Percentiles rank a stretch among this genome's conserved stretches.
These are phyloP conservation scores for Vanessa tameamea DNA, from an alignment of 1,140 invertebrate genomes.

Conservation along the genomic window DNA sequence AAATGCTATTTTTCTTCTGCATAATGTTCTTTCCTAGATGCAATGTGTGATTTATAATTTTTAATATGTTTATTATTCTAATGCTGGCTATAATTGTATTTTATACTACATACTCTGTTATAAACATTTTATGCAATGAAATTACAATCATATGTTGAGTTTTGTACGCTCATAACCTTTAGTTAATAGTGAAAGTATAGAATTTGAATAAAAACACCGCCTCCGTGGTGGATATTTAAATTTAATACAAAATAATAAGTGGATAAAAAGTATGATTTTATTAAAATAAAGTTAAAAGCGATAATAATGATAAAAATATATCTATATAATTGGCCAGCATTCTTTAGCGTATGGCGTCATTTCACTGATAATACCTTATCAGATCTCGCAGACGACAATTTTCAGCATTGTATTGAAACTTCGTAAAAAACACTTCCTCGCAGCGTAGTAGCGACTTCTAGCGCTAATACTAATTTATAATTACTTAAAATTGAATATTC, in stretches of 20 bases:
- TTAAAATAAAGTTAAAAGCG: neutral
- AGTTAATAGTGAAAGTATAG: too few relatives aligned
- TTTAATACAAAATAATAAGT: too few relatives aligned
- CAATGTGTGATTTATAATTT: neutral
- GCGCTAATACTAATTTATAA: too few relatives aligned
- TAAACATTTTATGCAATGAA: neutral
- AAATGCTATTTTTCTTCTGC: neutral
- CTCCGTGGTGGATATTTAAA: too few relatives aligned
- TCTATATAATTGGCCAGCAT: neutral
- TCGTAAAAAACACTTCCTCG: neutral
- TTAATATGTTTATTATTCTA: neutral
- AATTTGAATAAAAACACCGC: too few relatives aligned
- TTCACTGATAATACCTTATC: conserved; percentile 18
- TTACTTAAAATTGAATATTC: too few relatives aligned
- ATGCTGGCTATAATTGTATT: neutral
- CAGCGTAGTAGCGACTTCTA: neutral
- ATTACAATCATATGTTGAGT: too few relatives aligned
- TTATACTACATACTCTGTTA: neutral
- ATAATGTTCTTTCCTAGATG: conserved; percentile 1
- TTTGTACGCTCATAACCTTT: too few relatives aligned
- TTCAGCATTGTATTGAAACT: neutral
- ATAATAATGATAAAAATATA: neutral
- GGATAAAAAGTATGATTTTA: neutral
- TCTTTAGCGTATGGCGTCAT: conserved; percentile 13
- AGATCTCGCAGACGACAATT: conserved; percentile 11